Evolutionary conservation across 2,888 invertebrate genomes (phyloP).

Genomic region (Dasysyrphus albostriatus): DNA sequence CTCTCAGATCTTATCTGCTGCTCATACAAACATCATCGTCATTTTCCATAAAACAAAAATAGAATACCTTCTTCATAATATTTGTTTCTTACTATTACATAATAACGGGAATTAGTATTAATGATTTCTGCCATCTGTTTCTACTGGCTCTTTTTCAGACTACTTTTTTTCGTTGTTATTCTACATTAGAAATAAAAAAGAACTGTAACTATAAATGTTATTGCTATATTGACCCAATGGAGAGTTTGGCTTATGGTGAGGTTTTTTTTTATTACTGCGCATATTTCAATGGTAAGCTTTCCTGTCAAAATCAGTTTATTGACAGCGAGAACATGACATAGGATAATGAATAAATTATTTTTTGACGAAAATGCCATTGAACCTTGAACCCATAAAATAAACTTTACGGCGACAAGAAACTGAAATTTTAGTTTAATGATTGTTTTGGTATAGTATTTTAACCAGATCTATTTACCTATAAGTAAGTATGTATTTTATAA

Average conservation of each 20-base stretch:
- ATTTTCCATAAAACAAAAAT: not conserved
- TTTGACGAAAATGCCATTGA: conserved; percentile 18
- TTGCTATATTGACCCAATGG: not conserved
- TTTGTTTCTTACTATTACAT: not conserved
- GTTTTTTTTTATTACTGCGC: not conserved
- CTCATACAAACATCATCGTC: not conserved
- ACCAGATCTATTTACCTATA: not conserved
- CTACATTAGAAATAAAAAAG: not conserved
- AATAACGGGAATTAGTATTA: conserved; percentile 1
- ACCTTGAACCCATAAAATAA: conserved; percentile 14
- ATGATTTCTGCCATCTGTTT: conserved; percentile 4
- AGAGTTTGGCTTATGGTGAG: conserved; percentile 2
- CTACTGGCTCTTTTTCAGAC: not conserved
- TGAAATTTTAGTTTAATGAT: not conserved
- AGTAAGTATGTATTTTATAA: too few species aligned
- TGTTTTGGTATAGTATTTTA: not conserved
- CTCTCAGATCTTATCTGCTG: not conserved
- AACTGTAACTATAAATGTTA: not conserved
- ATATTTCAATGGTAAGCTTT: conserved; percentile 2
- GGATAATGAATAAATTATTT: conserved; percentile 23
- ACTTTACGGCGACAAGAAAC: conserved; percentile 6
- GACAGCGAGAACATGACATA: not conserved
- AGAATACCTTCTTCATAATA: not conserved
- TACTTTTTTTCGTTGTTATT: not conserved
- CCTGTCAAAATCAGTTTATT: conserved; percentile 1